Conservation (phyloP, 2,888 invertebrate genomes). For the Folsomia candida region DNA sequence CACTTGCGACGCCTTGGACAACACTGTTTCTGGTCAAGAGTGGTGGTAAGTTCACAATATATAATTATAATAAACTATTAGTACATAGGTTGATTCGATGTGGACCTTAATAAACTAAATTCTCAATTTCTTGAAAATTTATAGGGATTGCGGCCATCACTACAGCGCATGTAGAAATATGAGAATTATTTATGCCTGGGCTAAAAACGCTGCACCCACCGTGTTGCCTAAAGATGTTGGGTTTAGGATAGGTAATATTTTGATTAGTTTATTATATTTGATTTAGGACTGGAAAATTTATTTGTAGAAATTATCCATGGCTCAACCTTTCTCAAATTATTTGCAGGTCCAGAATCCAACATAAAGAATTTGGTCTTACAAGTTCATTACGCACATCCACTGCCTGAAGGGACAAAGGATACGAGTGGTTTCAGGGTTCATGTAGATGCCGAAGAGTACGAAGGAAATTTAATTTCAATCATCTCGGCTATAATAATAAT, state of each 20-base stretch:
- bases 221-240: slow-evolving; percentile 59
- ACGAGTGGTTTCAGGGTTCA: slow-evolving; percentile 47
- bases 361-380: slow-evolving; percentile 60
- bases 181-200: slow-evolving; percentile 63
- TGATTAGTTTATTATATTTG: too few relatives aligned
- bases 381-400: slow-evolving; percentile 58
- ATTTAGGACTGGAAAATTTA: too few relatives aligned
- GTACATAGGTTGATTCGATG: not conserved
- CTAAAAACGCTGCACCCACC: slow-evolving; percentile 61
- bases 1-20: slow-evolving; percentile 9
- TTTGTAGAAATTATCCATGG: too few relatives aligned
- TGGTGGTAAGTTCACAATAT: slow-evolving; percentile 40
- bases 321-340: too few relatives aligned
- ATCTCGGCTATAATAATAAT: too few relatives aligned
- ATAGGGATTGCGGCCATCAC: slow-evolving; percentile 58
- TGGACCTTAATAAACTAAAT: not conserved
- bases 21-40: not conserved
- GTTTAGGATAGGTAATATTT: slow-evolving; percentile 60
- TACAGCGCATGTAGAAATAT: slow-evolving; percentile 53
- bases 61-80: not conserved
- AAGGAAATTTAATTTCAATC: not conserved
- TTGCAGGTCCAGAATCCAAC: slow-evolving; percentile 56
- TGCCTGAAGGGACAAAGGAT: slow-evolving; percentile 47
- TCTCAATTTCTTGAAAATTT: not conserved
- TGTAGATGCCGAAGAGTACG: slow-evolving; percentile 43